A percentile compares a stretch with the other conserved stretches of the same genome.
Evolutionary conservation across 2,888 invertebrate genomes (phyloP).

Genomic region (Acleris laterana): DNA sequence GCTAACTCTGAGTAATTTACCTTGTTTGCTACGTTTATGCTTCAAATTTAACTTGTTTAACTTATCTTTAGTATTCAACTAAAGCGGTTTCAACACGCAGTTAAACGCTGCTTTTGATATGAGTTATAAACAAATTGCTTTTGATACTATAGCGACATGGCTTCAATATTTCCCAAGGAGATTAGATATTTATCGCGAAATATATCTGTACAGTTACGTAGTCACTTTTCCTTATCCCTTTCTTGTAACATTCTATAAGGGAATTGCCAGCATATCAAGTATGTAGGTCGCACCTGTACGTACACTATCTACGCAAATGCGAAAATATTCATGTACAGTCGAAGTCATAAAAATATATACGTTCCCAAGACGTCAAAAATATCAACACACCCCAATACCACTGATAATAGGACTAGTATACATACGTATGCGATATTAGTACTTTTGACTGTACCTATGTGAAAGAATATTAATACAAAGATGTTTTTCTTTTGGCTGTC

Average conservation of each 20-base stretch:
- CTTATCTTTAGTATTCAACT: slow-evolving; percentile 20
- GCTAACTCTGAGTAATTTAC: slow-evolving; percentile 28
- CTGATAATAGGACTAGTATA: no score
- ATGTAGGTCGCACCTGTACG: slow-evolving; percentile 11
- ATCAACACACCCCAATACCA: no score
- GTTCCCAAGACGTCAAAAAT: no score
- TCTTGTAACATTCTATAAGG: not conserved
- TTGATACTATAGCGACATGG: no score
- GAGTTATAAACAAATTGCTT: no score
- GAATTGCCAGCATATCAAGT: not conserved
- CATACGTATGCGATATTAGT: no score
- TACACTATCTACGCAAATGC: not conserved
- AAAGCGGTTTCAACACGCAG: slow-evolving; percentile 2
- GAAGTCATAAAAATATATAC: no score
- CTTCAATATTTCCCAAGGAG: no score
- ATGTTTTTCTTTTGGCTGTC: not conserved
- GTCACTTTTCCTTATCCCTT: not conserved
- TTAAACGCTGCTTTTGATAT: not conserved
- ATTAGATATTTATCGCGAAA: no score
- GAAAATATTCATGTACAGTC: not conserved
- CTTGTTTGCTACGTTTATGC: slow-evolving; percentile 29
- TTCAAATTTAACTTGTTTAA: slow-evolving; percentile 10
- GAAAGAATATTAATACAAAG: not conserved
- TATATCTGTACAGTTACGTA: no score
- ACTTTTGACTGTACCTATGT: not conserved